These are phyloP conservation scores for Cherax quadricarinatus DNA, from an alignment of 1,140 invertebrate species.

Conservation along the genomic window DNA sequence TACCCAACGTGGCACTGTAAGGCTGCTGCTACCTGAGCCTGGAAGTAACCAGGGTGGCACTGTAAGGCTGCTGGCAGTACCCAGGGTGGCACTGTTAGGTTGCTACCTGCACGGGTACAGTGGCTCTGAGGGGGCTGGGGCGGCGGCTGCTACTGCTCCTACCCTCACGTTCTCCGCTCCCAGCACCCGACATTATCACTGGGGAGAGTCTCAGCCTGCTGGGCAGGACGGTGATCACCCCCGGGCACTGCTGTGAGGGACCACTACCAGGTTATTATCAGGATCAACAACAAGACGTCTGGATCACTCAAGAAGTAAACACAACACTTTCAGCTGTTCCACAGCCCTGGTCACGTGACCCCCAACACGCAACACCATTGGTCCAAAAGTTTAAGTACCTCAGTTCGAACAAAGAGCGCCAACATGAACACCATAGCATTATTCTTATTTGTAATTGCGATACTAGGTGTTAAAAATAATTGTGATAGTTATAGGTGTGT, in stretches of 20 bases:
- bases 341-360: slow-evolving; percentile 10
- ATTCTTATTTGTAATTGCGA: too few relatives aligned
- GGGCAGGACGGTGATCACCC: neutral
- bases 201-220: neutral
- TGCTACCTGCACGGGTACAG: slow-evolving; percentile 59
- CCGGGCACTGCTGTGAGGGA: neutral
- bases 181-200: slow-evolving; percentile 20
- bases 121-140: slow-evolving; percentile 69
- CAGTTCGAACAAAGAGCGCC: slow-evolving; percentile 3
- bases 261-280: neutral
- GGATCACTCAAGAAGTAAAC: slow-evolving; percentile 20
- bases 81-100: neutral
- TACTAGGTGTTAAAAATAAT: too few relatives aligned
- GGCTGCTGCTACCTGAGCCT: slow-evolving; percentile 37
- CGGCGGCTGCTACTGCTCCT: slow-evolving; percentile 61
- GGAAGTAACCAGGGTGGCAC: neutral
- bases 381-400: slow-evolving; percentile 13
- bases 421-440: neutral
- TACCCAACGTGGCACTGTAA: neutral
- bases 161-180: slow-evolving; percentile 63
- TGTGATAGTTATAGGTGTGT: too few relatives aligned
- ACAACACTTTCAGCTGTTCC: slow-evolving; percentile 20
- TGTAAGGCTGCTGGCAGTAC: neutral
- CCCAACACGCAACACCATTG: neutral
- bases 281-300: slow-evolving; percentile 6